These are phyloP conservation scores for Leptinotarsa tumamoca DNA, from an alignment of 2,888 invertebrate species.

Conservation along the genomic window DNA sequence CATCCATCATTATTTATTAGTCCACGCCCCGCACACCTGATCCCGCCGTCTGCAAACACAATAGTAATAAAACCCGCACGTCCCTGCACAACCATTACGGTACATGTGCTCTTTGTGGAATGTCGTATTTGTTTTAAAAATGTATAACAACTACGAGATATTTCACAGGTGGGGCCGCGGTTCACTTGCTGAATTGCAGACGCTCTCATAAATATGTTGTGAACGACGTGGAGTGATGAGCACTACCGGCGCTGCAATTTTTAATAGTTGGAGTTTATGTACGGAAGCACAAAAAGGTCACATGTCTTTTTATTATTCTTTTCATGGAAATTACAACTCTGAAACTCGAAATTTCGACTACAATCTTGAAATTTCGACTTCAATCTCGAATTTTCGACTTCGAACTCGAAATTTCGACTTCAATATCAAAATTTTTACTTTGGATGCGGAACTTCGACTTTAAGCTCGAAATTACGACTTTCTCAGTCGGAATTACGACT, in stretches of 20 bases:
- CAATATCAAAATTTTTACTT: too few species aligned
- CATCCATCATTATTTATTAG: conserved; percentile 54
- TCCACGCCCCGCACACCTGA: conserved; percentile 50
- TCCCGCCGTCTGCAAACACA: conserved; percentile 51
- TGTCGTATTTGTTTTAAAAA: conserved; percentile 60
- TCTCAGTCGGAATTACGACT: too few species aligned
- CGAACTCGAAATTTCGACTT: too few species aligned
- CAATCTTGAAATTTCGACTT: too few species aligned
- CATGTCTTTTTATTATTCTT: too few species aligned
- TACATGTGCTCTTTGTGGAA: conserved; percentile 57
- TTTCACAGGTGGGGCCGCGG: conserved; percentile 36
- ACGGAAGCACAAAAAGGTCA: too few species aligned
- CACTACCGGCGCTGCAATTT: neutral
- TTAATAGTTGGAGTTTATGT: too few species aligned
- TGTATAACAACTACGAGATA: conserved; percentile 51
- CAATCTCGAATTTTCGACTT: too few species aligned
- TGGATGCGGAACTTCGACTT: too few species aligned
- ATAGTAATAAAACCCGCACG: conserved; percentile 62
- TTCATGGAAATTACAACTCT: too few species aligned
- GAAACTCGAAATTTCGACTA: too few species aligned
- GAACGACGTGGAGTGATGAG: conserved; percentile 20
- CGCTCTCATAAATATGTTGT: conserved; percentile 38
- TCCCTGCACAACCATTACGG: conserved; percentile 55
- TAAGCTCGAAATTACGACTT: too few species aligned
- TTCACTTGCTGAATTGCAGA: conserved; percentile 37